Evolutionary conservation across 64 coral and sea anemone genomes (phyloP), one percentile per base, ranked within the genome.

Genomic region (Acropora yongei): DNA sequence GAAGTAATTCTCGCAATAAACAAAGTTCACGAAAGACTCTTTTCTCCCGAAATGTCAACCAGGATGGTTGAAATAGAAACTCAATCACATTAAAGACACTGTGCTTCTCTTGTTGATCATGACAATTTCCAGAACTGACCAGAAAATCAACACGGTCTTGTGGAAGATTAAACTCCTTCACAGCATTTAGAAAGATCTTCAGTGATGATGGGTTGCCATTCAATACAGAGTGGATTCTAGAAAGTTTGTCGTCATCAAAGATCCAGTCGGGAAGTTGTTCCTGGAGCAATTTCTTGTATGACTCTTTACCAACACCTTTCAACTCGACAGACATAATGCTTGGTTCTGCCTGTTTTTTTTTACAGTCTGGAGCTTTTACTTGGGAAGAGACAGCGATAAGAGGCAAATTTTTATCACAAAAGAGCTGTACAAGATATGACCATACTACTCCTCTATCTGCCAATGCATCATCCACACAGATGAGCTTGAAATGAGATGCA

Each of bases 401-500:
- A 89, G 46, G 46, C 44, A 19, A 44, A 42, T 69, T 80, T 48
- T 47, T 73, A 65, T 89, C 74, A 53, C 41, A 40, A 30, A 75
- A 85, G 18, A 77, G 20, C 30, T 82, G 84, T 42, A 68, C 90
- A 57, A 90, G 20, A 42, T 79, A 68, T 49, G 57, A 79, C 75
- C 77, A 96, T 61, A 90, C 41, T 30, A 44, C 53, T 6, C 88
- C 75, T 61, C 88, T 12, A 88, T 91, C 72, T 48, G 78, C 49
- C 46, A 88, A 88, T 81, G 76, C 82, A 83, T 97, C 74, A 87
- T 97, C 95, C 19, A 97, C 39, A 53, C 92, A 97, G 40, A 97
- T 55, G 5, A 97, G 53, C 67, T 84, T 94, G 72, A 88, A 94
- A 48, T 97, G 84, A 74, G 53, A 13, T 20, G 91, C 63, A 68